Conservation (phyloP, 2,797 vertebrate genomes). For the Prionace glauca region DNA sequence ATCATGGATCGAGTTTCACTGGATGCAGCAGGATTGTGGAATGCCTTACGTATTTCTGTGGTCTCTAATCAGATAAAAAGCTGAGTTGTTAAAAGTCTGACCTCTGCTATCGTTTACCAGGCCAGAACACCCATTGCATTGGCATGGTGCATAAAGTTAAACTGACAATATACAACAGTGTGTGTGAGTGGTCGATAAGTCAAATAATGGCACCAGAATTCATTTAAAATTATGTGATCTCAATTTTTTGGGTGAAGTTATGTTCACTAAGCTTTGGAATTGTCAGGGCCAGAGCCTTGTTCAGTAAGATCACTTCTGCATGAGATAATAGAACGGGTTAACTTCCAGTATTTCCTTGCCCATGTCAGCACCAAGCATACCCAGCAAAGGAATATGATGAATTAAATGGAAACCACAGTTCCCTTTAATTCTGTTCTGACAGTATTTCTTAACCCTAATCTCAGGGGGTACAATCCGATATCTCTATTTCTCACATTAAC, state of each 20-base stretch:
- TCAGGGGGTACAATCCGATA: neutral
- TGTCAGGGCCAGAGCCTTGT: neutral
- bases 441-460: neutral
- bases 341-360: neutral
- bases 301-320: neutral
- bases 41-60: neutral
- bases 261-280: neutral
- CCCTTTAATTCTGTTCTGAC: neutral
- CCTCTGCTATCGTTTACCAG: neutral
- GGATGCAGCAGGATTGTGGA: neutral
- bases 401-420: neutral
- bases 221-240: neutral
- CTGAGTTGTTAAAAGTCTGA: slow-evolving; percentile 18
- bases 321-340: neutral
- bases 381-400: neutral
- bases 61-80: neutral
- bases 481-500: neutral
- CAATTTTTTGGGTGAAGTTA: neutral
- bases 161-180: neutral
- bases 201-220: neutral
- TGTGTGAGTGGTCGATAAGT: neutral
- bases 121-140: neutral
- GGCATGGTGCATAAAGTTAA: neutral
- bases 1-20: neutral
- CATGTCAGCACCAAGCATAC: neutral